Base-by-base conservation (phyloP, 2,113 vertebrate species). In the Bubo scandiacus region DNA sequence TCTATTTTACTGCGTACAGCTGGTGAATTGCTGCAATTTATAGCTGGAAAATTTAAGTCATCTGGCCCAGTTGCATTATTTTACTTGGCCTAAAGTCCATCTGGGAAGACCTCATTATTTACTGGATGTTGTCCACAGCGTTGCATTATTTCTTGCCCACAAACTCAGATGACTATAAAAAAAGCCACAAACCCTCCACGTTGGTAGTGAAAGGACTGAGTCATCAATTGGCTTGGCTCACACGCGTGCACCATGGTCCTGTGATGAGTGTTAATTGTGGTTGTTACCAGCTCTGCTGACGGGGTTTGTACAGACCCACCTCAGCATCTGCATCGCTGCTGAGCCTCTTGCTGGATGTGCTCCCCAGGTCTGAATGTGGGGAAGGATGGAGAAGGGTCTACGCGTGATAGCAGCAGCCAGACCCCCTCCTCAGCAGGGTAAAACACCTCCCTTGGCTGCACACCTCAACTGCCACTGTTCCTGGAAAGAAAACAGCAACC, bases 161-260 rank as follows among this genome's bases (percentile, higher is more conserved):
- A 71, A 45, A 26, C 54, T 45, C 15, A n/a, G 49, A 15, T 6
- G 15, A 25, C 34, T 32, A 36, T 58, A 30, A 75, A 63, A 40
- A 36, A 40, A 82, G 51, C 68, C 73, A 42, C 47, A 57, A 71
- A 25, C 47, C 11, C n/a, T 9, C 21, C 6, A 3, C 42, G 40
- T 89, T 20, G 22, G 54, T 1, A 42, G 38, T 1, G 27, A 81
- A 63, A 40, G 54, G 54, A 23, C 0, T 3, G n/a, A 45, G 36
- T 16, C 45, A 30, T 11, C 47, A 15, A 17, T 15, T 5, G 54
- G 11, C 42, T 16, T 15, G 74, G 78, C 43, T 81, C n/a, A 2
- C 45, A 3, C 0, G 1, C 3, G 3, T 8, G 29, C 30, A 3
- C 10, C 1, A 0, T 2, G 9, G 8, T 9, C 12, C 27, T 12